Evolutionary conservation across 2,113 vertebrate genomes (phyloP), one percentile per base, ranked within the genome.

Genomic region (Cisticola juncidis): DNA sequence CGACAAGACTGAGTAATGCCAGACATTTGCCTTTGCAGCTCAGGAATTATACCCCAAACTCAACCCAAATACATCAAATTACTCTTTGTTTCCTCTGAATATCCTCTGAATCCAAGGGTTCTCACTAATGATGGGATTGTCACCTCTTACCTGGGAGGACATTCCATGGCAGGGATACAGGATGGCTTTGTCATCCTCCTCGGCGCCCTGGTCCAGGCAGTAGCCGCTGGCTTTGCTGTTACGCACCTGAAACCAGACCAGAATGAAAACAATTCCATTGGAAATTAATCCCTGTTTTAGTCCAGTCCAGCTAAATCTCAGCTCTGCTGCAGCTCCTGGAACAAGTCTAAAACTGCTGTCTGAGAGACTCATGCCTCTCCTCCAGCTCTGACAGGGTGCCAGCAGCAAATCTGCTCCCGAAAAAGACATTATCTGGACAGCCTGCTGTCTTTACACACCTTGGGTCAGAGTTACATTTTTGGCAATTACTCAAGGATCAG

Each of bases 211-310:
- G 92, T 99, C 99, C 96, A 99, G 94, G 94, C 99, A 99, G 97
- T 99, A 99, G 56, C 99, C 99, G 0, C 99, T 99, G 58, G 99
- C 99, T 95, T 99, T 99, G 97, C 99, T 99, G 98, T 99, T 99
- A 44, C 99, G 98, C 61, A 99, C 99, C 99, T 99, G n/a, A 12
- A 62, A 47, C 14, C 65, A 3, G 78, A 77, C 3, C 9, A 47
- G 85, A 81, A 79, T 50, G 61, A 35, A 71, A 31, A 24, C 9
- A 54, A 11, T 1, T 57, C 28, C 15, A 36, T 8, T 50, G 74
- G 72, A 64, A 72, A 57, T 33, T 0, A 11, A 24, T 19, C 48
- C 61, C 4, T 4, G 4, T 29, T 29, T 50, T 47, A 42, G 16
- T 12, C 45, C 60, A 48, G 2, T 2, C 26, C 21, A 62, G 64